These are phyloP conservation scores for Hipposideros larvatus DNA, from an alignment of 2,797 vertebrate genomes.

Conservation along the genomic window DNA sequence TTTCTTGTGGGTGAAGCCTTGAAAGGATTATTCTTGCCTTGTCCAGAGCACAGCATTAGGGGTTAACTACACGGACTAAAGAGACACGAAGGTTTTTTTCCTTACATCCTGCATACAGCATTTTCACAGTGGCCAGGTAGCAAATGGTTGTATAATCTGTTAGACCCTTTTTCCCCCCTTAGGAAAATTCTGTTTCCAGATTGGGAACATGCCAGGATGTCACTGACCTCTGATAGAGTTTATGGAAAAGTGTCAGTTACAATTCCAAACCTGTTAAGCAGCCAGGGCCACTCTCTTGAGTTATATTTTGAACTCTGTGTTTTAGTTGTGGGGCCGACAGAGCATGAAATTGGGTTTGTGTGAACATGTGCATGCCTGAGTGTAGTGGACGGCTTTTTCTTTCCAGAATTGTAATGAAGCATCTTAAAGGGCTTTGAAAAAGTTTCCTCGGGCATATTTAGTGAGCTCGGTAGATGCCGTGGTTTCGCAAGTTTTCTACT, in stretches of 20 bases:
- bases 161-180: neutral
- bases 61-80: neutral
- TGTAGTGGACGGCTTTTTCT: neutral
- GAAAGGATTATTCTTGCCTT: neutral
- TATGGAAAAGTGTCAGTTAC: constrained; percentile 14
- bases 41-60: neutral
- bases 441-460: constrained; percentile 52
- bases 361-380: neutral
- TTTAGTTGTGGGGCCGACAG: neutral
- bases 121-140: neutral
- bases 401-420: constrained; percentile 57
- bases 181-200: constrained; percentile 56
- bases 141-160: neutral
- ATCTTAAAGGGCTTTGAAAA: constrained; percentile 61
- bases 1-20: neutral
- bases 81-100: neutral
- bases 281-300: neutral
- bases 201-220: neutral
- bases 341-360: constrained; percentile 5
- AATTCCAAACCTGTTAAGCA: neutral
- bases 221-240: neutral
- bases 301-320: neutral
- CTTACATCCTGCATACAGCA: neutral
- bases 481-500: constrained; percentile 66
- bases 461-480: constrained; percentile 29